Conservation (phyloP, 2,797 vertebrate genomes). For the Pseudochirops corinnae region DNA sequence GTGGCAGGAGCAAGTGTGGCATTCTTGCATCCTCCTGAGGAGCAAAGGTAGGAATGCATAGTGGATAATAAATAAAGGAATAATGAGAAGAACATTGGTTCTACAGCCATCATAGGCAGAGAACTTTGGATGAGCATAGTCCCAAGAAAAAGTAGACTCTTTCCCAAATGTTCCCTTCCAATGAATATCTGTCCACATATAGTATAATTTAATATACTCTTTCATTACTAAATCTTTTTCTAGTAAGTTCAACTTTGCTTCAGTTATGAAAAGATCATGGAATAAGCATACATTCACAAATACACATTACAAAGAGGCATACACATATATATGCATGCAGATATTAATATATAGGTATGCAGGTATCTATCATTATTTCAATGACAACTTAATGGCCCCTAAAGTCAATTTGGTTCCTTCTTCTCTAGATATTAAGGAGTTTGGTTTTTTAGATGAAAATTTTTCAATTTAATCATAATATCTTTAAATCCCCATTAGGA, state of each 20-base stretch:
- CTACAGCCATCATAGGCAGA: not conserved
- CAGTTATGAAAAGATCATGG: not conserved
- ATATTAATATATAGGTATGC: not conserved
- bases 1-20: not conserved
- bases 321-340: not conserved
- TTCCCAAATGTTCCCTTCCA: not conserved
- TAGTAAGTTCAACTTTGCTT: not conserved
- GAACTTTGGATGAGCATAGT: not conserved
- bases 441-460: not conserved
- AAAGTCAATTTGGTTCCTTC: not conserved
- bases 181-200: not conserved
- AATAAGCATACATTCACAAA: not conserved
- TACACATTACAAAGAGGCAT: not conserved
- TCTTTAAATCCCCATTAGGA: not conserved
- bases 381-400: not conserved
- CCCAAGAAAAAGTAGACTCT: not conserved
- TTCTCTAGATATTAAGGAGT: not conserved
- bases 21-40: not conserved
- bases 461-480: not conserved
- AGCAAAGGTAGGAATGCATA: not conserved
- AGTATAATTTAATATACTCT: not conserved
- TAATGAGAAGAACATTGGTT: not conserved
- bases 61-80: not conserved
- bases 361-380: not conserved
- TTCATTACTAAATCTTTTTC: not conserved